Evolutionary conservation across 2,113 vertebrate genomes (phyloP).

Genomic region (Ginglymostoma cirratum): DNA sequence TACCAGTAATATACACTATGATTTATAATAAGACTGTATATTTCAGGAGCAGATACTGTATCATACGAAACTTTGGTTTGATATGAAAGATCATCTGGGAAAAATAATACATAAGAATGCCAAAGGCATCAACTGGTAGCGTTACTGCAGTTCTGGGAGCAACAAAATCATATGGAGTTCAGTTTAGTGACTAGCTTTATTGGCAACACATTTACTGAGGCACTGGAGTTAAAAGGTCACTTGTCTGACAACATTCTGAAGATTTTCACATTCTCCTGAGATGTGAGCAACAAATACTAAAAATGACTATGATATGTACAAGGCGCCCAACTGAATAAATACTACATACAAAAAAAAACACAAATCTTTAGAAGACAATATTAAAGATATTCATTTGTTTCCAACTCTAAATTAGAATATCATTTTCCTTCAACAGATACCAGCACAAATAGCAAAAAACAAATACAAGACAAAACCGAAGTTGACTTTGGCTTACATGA

Average conservation of each 20-base stretch:
- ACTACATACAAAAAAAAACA: too few relatives aligned
- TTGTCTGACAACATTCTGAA: neutral
- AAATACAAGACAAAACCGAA: neutral
- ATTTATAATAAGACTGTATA: neutral
- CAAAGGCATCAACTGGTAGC: neutral
- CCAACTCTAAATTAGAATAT: neutral
- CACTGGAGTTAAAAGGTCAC: neutral
- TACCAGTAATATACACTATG: neutral
- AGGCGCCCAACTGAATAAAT: neutral
- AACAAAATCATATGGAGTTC: neutral
- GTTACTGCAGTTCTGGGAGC: neutral
- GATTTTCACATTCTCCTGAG: neutral
- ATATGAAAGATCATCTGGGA: neutral
- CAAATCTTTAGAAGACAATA: neutral
- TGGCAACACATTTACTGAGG: neutral
- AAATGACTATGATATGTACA: neutral
- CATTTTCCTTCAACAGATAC: neutral
- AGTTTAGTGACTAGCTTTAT: neutral
- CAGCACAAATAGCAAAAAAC: neutral
- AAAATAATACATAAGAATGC: neutral
- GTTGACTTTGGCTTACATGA: neutral
- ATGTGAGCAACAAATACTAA: neutral
- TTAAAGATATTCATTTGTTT: neutral
- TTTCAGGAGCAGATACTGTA: neutral
- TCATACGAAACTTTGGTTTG: neutral